Evolutionary conservation across 2,113 vertebrate species (phyloP).

Genomic region (Petaurus breviceps): DNA sequence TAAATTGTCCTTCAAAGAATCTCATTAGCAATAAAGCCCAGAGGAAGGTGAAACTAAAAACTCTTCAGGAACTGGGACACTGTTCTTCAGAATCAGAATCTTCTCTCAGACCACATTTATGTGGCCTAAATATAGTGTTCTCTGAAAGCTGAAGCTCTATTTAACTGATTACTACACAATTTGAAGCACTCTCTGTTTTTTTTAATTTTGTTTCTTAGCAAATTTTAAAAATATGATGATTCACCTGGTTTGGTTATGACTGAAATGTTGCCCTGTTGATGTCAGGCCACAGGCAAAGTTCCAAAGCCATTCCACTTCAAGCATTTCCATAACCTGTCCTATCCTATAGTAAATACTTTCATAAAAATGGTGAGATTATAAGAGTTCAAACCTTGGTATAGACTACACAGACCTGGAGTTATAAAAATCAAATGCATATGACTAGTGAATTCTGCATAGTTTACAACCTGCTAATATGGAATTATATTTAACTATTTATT

Average conservation of each 20-base stretch:
- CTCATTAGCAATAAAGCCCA: slow-evolving; percentile 8
- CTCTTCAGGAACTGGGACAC: not conserved
- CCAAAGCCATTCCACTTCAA: not conserved
- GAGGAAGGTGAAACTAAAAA: not conserved
- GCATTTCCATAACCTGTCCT: not conserved
- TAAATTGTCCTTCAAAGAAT: not conserved
- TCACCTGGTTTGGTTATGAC: not conserved
- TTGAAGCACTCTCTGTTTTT: not conserved
- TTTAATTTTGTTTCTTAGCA: not conserved
- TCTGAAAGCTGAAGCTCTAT: not conserved
- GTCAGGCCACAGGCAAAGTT: not conserved
- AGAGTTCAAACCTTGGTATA: not conserved
- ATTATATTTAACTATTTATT: not conserved
- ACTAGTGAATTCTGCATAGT: not conserved
- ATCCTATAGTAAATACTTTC: not conserved
- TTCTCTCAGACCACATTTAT: not conserved
- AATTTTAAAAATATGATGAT: not conserved
- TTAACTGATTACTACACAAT: not conserved
- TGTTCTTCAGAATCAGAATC: not conserved
- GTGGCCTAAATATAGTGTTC: not conserved
- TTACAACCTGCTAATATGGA: not conserved
- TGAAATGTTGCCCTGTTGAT: not conserved
- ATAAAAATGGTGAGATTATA: not conserved
- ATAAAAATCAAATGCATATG: not conserved
- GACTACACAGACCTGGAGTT: not conserved